Conservation (phyloP, 2,888 invertebrate genomes). For the Ormyrus nitidulus region DNA sequence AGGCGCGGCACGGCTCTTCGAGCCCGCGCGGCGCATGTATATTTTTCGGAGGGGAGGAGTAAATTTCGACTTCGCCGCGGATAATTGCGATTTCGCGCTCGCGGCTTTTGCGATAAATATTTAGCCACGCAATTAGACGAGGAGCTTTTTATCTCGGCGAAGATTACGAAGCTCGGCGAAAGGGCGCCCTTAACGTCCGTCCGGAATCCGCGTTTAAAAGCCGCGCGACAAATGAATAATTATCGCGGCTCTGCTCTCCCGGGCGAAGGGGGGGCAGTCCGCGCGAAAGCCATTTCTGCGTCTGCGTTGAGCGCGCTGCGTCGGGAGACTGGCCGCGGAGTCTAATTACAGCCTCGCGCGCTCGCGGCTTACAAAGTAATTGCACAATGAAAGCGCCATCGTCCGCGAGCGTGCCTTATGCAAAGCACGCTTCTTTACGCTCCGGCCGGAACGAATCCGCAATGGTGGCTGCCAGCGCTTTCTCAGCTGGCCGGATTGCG, state of each 20-base stretch:
- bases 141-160: too few relatives aligned
- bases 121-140: too few relatives aligned
- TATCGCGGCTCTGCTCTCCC: neutral
- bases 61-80: neutral
- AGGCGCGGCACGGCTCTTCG: too few relatives aligned
- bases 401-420: neutral
- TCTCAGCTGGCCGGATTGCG: too few relatives aligned
- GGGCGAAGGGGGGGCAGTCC: neutral
- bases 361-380: conserved; percentile 21
- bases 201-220: too few relatives aligned
- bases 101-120: too few relatives aligned
- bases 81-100: neutral
- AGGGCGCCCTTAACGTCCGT: too few relatives aligned
- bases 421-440: conserved; percentile 1
- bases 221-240: conserved; percentile 26
- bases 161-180: too few relatives aligned
- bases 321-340: neutral
- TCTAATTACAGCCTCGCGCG: conserved; percentile 18
- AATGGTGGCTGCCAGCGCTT: neutral
- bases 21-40: neutral
- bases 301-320: neutral
- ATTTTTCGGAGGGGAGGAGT: too few relatives aligned
- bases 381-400: conserved; percentile 7
- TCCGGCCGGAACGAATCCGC: neutral
- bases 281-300: conserved; percentile 7